Percentiles rank a stretch among this genome's conserved stretches.
phyloP scores from a whole-genome alignment of 2,797 vertebrate species.

The Ptychobarbus kaznakovi region DNA sequence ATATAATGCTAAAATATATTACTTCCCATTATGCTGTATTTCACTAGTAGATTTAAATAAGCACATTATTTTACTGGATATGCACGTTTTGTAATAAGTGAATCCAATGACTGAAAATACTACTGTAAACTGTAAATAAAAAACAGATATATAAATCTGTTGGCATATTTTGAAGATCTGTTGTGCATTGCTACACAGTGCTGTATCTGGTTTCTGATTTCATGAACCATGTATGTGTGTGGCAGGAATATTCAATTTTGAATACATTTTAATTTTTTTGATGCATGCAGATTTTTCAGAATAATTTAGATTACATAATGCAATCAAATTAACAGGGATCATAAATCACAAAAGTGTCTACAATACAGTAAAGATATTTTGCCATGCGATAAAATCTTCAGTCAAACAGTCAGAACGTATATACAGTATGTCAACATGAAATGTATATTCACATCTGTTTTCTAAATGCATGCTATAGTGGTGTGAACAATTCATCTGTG shows the following conservation, averaged over 20 bases:
- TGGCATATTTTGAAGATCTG: not conserved
- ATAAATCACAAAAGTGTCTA: not conserved
- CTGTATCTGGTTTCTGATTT: not conserved
- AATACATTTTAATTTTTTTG: no score
- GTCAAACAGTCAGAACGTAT: not conserved
- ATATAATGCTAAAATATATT: not conserved
- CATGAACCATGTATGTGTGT: constrained; percentile 3
- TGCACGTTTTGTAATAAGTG: not conserved
- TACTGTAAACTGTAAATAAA: not conserved
- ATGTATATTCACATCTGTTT: no score
- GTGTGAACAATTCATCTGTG: no score
- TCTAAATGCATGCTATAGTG: no score
- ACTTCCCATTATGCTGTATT: not conserved
- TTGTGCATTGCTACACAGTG: constrained; percentile 14
- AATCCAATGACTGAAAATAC: not conserved
- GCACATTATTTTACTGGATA: not conserved
- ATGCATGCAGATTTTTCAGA: not conserved
- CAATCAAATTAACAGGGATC: not conserved
- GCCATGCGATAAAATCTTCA: not conserved
- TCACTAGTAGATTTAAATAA: not conserved
- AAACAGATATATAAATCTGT: not conserved
- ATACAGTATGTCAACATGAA: not conserved
- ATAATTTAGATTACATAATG: not conserved
- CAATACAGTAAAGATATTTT: not conserved
- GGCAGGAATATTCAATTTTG: not conserved